These are phyloP conservation scores for Hippocampus abdominalis DNA, from an alignment of 2,113 vertebrate genomes.

Conservation along the genomic window DNA sequence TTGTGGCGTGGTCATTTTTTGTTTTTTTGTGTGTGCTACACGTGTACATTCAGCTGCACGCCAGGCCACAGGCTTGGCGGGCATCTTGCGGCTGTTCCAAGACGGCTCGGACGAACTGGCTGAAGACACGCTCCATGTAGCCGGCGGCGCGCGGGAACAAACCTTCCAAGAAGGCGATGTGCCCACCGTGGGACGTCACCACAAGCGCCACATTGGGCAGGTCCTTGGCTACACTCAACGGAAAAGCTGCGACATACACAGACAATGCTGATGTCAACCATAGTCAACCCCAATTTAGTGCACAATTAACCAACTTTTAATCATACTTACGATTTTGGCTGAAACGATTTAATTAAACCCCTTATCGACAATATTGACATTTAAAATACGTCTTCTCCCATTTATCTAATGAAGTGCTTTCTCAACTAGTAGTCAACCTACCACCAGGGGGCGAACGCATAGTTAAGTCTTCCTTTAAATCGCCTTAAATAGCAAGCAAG, in stretches of 20 bases:
- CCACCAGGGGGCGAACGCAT: too few relatives aligned
- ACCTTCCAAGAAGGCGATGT: slow-evolving; percentile 82
- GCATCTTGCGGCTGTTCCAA: slow-evolving; percentile 69
- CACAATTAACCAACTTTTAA: too few relatives aligned
- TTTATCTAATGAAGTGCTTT: too few relatives aligned
- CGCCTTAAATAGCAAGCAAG: too few relatives aligned
- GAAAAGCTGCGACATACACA: slow-evolving; percentile 64
- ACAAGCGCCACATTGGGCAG: slow-evolving; percentile 72
- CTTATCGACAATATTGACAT: too few relatives aligned
- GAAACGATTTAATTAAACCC: too few relatives aligned
- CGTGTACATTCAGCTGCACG: not conserved
- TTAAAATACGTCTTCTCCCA: too few relatives aligned
- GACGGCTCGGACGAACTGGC: slow-evolving; percentile 65
- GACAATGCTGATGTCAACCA: too few relatives aligned
- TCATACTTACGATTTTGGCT: too few relatives aligned
- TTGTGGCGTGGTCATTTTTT: not conserved
- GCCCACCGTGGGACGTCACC: slow-evolving; percentile 75
- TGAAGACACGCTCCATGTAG: slow-evolving; percentile 75
- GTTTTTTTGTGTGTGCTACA: not conserved
- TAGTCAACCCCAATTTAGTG: too few relatives aligned
- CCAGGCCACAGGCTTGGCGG: slow-evolving; percentile 51
- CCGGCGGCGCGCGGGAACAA: slow-evolving; percentile 67
- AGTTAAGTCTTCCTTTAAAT: too few relatives aligned
- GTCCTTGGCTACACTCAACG: slow-evolving; percentile 52
- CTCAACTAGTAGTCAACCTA: too few relatives aligned